Evolutionary conservation across 2,113 vertebrate genomes (phyloP).

Genomic region (Podilymbus podiceps): DNA sequence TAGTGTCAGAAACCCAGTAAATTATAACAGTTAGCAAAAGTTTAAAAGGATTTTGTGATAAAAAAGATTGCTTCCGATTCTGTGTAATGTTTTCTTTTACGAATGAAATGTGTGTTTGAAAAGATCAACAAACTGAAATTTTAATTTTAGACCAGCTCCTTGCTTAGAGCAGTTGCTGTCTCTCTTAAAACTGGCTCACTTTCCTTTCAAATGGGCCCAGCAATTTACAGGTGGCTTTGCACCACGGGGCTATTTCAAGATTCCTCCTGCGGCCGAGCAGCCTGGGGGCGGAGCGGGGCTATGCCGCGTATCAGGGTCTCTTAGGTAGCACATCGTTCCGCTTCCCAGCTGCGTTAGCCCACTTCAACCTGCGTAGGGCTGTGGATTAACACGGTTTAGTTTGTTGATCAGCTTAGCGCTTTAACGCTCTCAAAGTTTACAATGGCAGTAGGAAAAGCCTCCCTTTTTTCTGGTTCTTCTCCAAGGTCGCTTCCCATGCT

Average conservation of each 20-base stretch:
- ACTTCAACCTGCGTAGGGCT: background rate
- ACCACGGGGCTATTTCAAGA: background rate
- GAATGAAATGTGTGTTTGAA: background rate
- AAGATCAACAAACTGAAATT: background rate
- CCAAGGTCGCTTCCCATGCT: background rate
- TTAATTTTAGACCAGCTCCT: conserved; percentile 3
- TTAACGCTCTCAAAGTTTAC: background rate
- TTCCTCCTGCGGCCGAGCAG: background rate
- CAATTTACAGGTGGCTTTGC: background rate
- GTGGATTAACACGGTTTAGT: background rate
- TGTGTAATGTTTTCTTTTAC: background rate
- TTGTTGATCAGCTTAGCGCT: background rate
- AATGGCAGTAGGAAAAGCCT: background rate
- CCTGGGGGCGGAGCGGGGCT: background rate
- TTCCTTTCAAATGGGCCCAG: background rate
- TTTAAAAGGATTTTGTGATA: background rate
- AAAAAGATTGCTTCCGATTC: background rate
- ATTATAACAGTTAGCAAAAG: background rate
- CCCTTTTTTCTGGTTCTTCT: background rate
- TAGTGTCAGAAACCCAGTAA: background rate
- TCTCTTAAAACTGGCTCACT: background rate
- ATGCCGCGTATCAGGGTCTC: background rate
- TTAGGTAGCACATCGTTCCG: background rate
- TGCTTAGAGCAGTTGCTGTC: background rate
- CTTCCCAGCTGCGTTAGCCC: background rate